Percentiles rank a stretch among this genome's conserved stretches.
These are phyloP conservation scores for Patella vulgata DNA, from an alignment of 1,140 invertebrate genomes.

Conservation along the genomic window DNA sequence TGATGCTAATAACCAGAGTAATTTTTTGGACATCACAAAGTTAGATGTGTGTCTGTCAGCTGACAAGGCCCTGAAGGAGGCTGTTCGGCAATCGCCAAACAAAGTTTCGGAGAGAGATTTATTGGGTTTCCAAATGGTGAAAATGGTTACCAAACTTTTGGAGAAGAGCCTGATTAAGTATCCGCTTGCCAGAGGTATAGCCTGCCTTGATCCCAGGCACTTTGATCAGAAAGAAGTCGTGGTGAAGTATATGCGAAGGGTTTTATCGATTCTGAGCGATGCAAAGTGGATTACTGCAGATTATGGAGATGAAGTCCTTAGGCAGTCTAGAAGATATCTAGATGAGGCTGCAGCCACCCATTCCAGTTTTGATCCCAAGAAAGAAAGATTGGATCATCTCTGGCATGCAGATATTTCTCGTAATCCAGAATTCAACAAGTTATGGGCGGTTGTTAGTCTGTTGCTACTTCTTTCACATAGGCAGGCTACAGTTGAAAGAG, in stretches of 20 bases:
- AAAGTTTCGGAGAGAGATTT: neutral
- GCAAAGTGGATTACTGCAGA: neutral
- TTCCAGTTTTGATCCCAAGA: conserved; percentile 3
- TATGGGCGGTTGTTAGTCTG: conserved; percentile 26
- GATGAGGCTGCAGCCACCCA: conserved; percentile 6
- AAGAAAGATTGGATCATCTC: conserved; percentile 26
- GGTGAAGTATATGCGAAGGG: too few relatives aligned
- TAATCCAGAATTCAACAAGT: conserved; percentile 6
- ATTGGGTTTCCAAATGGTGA: neutral
- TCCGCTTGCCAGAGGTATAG: conserved; percentile 8
- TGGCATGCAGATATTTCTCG: conserved; percentile 5
- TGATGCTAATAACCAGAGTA: conserved; percentile 10
- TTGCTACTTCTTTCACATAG: conserved; percentile 42
- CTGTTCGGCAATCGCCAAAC: too few relatives aligned
- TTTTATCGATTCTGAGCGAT: too few relatives aligned
- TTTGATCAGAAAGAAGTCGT: conserved; percentile 8
- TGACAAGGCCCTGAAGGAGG: conserved; percentile 3
- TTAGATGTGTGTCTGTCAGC: conserved; percentile 10
- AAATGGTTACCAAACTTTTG: conserved; percentile 14
- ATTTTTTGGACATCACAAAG: conserved; percentile 1
- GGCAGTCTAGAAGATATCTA: neutral
- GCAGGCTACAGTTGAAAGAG: conserved; percentile 41
- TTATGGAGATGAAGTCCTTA: neutral
- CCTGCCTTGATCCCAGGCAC: conserved; percentile 11
- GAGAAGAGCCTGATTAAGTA: conserved; percentile 21